phyloP scores from a whole-genome alignment of 2,113 vertebrate species.

The Zapornia atra region DNA sequence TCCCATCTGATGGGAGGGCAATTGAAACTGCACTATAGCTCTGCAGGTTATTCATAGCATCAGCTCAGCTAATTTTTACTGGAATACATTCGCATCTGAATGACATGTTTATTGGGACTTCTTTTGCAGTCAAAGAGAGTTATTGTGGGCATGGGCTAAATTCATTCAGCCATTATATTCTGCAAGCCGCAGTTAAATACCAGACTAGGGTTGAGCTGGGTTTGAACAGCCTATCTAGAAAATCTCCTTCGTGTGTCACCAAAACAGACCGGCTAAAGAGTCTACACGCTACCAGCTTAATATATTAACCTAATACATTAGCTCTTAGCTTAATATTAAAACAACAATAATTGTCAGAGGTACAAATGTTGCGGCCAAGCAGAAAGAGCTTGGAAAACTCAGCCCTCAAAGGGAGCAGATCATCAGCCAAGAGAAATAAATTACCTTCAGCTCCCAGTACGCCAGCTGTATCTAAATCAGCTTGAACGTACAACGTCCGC shows the following conservation, averaged over 20 bases:
- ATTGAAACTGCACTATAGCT: neutral
- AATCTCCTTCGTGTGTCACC: slow-evolving; percentile 27
- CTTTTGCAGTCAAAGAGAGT: slow-evolving; percentile 37
- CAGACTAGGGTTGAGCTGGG: neutral
- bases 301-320: slow-evolving; percentile 35
- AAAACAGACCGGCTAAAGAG: neutral
- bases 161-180: slow-evolving; percentile 27
- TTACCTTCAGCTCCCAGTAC: slow-evolving; percentile 39
- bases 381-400: neutral
- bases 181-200: neutral
- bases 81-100: neutral
- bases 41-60: slow-evolving; percentile 64
- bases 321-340: slow-evolving; percentile 46
- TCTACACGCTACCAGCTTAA: slow-evolving; percentile 26
- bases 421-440: slow-evolving; percentile 64
- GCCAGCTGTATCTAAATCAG: slow-evolving; percentile 39
- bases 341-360: slow-evolving; percentile 39
- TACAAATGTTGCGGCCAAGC: slow-evolving; percentile 20
- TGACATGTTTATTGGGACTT: slow-evolving; percentile 42
- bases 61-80: slow-evolving; percentile 42
- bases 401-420: neutral
- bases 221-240: slow-evolving; percentile 34
- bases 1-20: slow-evolving; percentile 2
- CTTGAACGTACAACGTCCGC: accelerated
- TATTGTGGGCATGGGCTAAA: slow-evolving; percentile 26